Evolutionary conservation across 2,113 vertebrate genomes (phyloP).

Genomic region (Cyprinodon variegatus): DNA sequence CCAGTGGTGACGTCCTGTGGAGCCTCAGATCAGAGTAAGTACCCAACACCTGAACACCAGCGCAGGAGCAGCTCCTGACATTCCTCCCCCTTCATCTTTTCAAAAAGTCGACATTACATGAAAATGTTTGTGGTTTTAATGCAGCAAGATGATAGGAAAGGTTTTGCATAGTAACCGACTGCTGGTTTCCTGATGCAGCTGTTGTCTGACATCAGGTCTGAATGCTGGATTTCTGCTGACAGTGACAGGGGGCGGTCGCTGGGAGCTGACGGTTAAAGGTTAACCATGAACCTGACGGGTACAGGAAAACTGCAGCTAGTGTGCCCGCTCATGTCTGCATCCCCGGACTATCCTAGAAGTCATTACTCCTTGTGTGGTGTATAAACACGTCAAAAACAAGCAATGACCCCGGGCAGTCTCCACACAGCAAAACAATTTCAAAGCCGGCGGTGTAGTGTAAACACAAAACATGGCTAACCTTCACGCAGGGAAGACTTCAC

Average conservation of each 20-base stretch:
- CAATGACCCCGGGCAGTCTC: constrained; percentile 69
- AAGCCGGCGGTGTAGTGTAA: constrained; percentile 76
- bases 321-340: constrained; percentile 33
- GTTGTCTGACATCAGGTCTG: constrained; percentile 38
- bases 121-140: constrained; percentile 23
- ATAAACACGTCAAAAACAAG: constrained; percentile 81
- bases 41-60: neutral
- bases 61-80: neutral
- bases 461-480: constrained; percentile 73
- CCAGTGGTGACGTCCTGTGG: constrained; percentile 69
- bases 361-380: constrained; percentile 76
- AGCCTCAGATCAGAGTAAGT: constrained; percentile 73
- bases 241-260: neutral
- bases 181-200: constrained; percentile 34
- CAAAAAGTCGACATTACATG: constrained; percentile 4
- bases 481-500: constrained; percentile 65
- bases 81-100: neutral
- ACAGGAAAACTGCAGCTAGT: constrained; percentile 31
- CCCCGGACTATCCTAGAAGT: constrained; percentile 57
- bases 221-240: constrained; percentile 1
- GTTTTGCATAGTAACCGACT: constrained; percentile 59
- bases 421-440: constrained; percentile 70
- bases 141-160: constrained; percentile 23
- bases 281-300: constrained; percentile 32
- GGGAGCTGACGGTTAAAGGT: neutral